phyloP scores from a whole-genome alignment of 2,797 vertebrate genomes.

The Leptoclinus maculatus region DNA sequence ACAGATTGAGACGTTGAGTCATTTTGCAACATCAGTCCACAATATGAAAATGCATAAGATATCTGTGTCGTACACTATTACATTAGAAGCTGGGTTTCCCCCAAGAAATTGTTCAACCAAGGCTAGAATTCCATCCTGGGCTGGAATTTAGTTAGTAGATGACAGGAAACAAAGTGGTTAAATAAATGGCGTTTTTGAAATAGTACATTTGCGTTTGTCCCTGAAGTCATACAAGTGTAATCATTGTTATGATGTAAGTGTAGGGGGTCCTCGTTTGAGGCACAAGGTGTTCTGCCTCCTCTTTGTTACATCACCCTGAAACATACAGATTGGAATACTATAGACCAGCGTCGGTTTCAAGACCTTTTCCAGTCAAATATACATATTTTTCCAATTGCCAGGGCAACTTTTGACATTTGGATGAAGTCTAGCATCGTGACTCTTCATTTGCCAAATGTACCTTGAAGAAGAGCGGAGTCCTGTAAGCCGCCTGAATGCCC shows the following conservation, averaged over 20 bases:
- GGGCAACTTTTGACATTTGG: constrained; percentile 3
- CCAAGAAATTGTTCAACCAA: not conserved
- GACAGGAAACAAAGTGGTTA: constrained; percentile 2
- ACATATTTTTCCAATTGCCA: not conserved
- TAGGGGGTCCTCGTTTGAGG: not conserved
- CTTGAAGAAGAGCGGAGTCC: constrained; percentile 25
- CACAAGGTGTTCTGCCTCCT: not conserved
- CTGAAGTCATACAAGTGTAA: not conserved
- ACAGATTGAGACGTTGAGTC: not conserved
- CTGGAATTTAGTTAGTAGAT: constrained; percentile 5
- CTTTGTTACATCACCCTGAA: not conserved
- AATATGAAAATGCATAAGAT: not conserved
- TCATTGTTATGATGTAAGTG: not conserved
- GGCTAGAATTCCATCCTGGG: not conserved
- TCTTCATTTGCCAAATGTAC: constrained; percentile 26
- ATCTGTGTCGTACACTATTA: constrained; percentile 7
- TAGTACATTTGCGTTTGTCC: not conserved
- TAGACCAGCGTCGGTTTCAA: not conserved
- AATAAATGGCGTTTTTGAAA: not conserved
- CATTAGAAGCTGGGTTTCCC: not conserved
- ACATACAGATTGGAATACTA: not conserved
- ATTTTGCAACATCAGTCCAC: constrained; percentile 5
- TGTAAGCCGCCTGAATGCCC: constrained; percentile 16
- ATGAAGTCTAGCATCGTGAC: not conserved
- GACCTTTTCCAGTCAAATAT: not conserved